Evolutionary conservation across 2,113 vertebrate species (phyloP).

Genomic region (Calidris pygmaea): DNA sequence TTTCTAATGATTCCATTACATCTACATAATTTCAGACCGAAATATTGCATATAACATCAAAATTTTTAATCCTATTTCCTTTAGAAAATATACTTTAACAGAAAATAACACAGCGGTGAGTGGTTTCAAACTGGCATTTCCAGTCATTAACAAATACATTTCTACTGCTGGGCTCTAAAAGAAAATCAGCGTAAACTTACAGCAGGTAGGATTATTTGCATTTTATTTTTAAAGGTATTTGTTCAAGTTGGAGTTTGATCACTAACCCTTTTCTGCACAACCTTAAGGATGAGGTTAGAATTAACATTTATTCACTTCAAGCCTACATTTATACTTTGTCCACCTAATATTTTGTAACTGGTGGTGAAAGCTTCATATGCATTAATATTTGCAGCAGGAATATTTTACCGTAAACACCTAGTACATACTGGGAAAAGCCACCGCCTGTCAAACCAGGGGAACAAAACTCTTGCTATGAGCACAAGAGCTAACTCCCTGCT

Average conservation of each 20-base stretch:
- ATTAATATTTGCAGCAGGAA: background rate
- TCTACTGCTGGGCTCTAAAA: background rate
- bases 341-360: background rate
- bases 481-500: background rate
- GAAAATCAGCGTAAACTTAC: background rate
- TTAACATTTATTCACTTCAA: background rate
- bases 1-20: background rate
- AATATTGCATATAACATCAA: background rate
- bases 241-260: background rate
- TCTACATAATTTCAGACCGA: background rate
- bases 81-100: background rate
- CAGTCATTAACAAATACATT: background rate
- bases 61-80: background rate
- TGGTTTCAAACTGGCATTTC: accelerated
- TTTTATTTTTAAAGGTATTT: background rate
- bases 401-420: background rate
- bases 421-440: background rate
- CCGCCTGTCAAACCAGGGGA: background rate
- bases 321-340: background rate
- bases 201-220: too few species aligned
- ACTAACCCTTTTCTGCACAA: background rate
- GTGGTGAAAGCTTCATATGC: background rate
- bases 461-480: background rate
- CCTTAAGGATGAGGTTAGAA: background rate
- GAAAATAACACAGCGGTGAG: background rate